Base-by-base conservation (phyloP, 2,113 vertebrate genomes). In the Mugil cephalus region DNA sequence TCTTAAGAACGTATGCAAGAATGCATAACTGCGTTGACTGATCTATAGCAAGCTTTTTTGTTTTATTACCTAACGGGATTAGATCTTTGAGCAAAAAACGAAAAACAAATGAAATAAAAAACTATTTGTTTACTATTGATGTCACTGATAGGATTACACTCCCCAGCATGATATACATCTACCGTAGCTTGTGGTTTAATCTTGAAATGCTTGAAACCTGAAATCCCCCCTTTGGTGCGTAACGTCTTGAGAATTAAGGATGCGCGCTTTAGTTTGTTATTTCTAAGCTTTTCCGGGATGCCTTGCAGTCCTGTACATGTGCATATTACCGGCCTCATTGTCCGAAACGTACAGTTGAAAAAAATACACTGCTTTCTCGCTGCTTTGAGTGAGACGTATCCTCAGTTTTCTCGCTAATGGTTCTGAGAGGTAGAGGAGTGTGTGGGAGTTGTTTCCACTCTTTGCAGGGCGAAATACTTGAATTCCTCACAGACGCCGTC, bases 381-480 rank as follows among this genome's bases (percentile, higher is more conserved):
- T 73, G 43, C 63, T 80, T 38, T 40, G 3, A 54, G 45, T 43
- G 10, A 69, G 40, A 55, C 50, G 15, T 80, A 54, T 68, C 52
- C 65, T 55, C 10, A 42, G 40, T 7, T 63, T 46, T 55, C 24
- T 45, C 7, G 18, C 15, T 40, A 3, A 4, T 17, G 12, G 17
- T 12, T 17, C 21, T 66, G 14, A 18, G 43, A 65, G 64, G 14
- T n/a, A 58, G 24, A 63, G 36, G 59, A 72, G 42, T 45, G 54
- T 69, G 80, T 53, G 54, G 65, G 79, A 68, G 63, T 71, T 63
- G 15, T 55, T 69, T 73, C 43, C 8, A 35, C 67, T 58, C 42
- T 18, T 66, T 54, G 63, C 83, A 55, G 77, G 64, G 84, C 73
- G 58, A 78, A 84, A 81, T 61, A 17, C 58, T 82, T 61, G 51